A percentile compares a stretch with the other conserved stretches of the same genome.
Conservation (phyloP, 37 sponge, comb jelly and placozoan genomes). For the Trichoplax adhaerens region DNA sequence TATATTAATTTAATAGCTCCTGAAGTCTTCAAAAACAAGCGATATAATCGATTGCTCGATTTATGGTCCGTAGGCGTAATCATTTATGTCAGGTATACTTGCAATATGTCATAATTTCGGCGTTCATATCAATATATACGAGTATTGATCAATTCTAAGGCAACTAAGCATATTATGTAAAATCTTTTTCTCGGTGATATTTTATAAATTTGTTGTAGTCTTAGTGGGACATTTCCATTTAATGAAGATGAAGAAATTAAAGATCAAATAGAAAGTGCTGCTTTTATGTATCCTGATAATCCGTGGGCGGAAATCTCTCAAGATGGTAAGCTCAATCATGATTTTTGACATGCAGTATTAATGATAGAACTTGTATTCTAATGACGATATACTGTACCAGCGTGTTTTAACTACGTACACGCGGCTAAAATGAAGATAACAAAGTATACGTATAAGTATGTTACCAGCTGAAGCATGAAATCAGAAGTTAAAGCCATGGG, state of each 20-base stretch:
- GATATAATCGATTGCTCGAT: constrained; percentile 82
- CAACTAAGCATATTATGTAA: too few species aligned
- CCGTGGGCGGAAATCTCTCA: constrained; percentile 73
- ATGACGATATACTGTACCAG: neutral
- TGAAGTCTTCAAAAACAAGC: constrained; percentile 84
- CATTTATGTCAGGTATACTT: constrained; percentile 76
- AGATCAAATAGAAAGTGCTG: constrained; percentile 95
- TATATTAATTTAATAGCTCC: constrained; percentile 47
- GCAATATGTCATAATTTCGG: too few species aligned
- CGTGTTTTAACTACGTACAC: neutral
- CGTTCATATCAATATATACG: too few species aligned
- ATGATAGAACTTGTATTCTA: neutral
- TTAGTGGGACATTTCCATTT: constrained; percentile 98
- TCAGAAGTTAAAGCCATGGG: neutral
- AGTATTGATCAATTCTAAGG: too few species aligned
- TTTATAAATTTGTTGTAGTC: constrained; percentile 12
- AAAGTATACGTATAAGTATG: constrained; percentile 20
- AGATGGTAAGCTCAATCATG: constrained; percentile 20
- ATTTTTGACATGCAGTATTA: neutral
- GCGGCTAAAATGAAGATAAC: neutral
- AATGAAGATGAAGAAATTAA: constrained; percentile 94
- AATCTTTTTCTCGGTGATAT: too few species aligned
- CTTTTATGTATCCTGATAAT: constrained; percentile 95
- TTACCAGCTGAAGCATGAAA: neutral
- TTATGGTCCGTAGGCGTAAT: constrained; percentile 96